Conservation (phyloP, 2,797 vertebrate species). For the Lacerta viridis region DNA sequence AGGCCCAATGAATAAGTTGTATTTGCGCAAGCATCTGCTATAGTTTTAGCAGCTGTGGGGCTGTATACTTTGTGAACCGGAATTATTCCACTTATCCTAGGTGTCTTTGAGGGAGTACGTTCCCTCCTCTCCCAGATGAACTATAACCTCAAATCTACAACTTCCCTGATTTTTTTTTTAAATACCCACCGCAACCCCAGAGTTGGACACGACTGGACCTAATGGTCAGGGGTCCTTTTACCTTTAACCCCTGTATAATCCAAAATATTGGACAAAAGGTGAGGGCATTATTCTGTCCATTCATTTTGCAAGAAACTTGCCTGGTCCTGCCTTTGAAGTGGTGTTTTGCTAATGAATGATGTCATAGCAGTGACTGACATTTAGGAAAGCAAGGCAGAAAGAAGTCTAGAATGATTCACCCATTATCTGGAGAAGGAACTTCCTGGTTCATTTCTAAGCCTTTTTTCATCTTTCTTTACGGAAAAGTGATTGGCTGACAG, state of each 20-base stretch:
- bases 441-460: background rate
- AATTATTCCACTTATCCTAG: too few relatives aligned
- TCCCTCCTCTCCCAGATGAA: too few relatives aligned
- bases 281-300: background rate
- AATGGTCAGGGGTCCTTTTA: too few relatives aligned
- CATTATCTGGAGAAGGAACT: too few relatives aligned
- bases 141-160: too few relatives aligned
- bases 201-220: too few relatives aligned
- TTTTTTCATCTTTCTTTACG: background rate
- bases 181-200: too few relatives aligned
- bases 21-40: background rate
- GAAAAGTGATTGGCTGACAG: background rate
- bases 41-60: background rate
- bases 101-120: too few relatives aligned
- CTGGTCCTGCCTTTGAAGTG: background rate
- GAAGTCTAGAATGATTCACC: too few relatives aligned
- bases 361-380: background rate
- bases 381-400: too few relatives aligned
- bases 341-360: background rate
- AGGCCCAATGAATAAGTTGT: background rate
- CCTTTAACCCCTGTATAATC: background rate
- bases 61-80: background rate
- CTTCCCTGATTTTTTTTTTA: too few relatives aligned
- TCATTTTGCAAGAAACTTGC: background rate
- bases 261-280: background rate